A percentile compares a stretch with the other conserved stretches of the same genome.
Evolutionary conservation across 2,797 vertebrate species (phyloP).

Genomic region (Falco columbarius): DNA sequence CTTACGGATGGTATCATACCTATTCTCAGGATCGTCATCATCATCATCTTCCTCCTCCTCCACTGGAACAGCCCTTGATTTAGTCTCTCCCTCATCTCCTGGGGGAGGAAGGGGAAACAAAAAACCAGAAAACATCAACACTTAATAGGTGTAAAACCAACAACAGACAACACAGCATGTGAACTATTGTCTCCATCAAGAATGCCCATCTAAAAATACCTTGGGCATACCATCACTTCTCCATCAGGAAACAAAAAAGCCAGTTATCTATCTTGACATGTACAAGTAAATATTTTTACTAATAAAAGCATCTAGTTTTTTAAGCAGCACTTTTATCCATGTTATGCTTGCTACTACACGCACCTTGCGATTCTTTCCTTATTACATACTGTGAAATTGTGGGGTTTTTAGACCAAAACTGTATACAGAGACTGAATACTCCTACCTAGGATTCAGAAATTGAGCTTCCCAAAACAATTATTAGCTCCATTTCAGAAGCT

Average conservation of each 20-base stretch:
- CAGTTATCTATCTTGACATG: neutral
- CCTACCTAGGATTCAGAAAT: neutral
- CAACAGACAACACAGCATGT: rapidly evolving
- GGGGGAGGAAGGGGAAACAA: conserved; percentile 5
- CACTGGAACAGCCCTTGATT: conserved; percentile 77
- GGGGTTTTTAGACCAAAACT: neutral
- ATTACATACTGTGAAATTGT: neutral
- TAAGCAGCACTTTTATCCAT: neutral
- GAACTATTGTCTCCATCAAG: neutral
- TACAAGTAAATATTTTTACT: neutral
- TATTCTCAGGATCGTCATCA: conserved; percentile 96
- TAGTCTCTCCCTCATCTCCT: conserved; percentile 91
- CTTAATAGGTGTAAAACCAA: rapidly evolving
- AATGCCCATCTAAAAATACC: neutral
- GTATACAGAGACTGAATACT: neutral
- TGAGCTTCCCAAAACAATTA: neutral
- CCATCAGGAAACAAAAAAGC: neutral
- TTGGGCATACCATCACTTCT: neutral
- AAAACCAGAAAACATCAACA: neutral
- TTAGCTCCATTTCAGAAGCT: neutral
- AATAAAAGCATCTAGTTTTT: neutral
- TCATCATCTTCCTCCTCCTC: conserved; percentile 85
- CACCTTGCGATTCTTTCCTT: neutral
- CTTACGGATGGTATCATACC: conserved; percentile 88
- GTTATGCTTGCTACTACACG: neutral